A percentile compares a stretch with the other conserved stretches of the same genome.
Evolutionary conservation across 2,888 invertebrate species (phyloP).

Genomic region (Drosophila anomalata): DNA sequence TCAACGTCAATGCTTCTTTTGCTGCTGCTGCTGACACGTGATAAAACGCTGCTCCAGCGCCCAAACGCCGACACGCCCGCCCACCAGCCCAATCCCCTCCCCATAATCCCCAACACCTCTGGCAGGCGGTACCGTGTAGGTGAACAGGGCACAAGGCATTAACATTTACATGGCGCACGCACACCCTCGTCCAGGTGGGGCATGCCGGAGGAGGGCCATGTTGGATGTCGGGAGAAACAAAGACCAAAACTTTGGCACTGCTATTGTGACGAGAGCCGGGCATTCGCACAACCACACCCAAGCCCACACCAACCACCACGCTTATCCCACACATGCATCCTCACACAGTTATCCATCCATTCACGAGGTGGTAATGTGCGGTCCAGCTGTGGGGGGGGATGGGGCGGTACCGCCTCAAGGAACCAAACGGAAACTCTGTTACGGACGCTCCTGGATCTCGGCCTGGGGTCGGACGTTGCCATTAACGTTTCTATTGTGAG

Average conservation of each 20-base stretch:
- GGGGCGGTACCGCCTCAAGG: conserved; percentile 66
- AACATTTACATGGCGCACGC: conserved; percentile 76
- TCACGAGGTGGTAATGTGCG: conserved; percentile 62
- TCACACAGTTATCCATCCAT: conserved; percentile 21
- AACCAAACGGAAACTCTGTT: conserved; percentile 70
- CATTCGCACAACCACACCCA: not conserved
- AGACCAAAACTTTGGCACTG: conserved; percentile 70
- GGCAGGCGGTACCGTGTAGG: conserved; percentile 55
- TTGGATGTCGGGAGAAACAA: conserved; percentile 54
- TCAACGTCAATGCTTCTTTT: conserved; percentile 69
- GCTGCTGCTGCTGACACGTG: conserved; percentile 78
- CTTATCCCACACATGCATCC: conserved; percentile 15
- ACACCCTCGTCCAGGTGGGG: conserved; percentile 44
- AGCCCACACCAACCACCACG: not conserved
- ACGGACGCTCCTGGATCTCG: conserved; percentile 57
- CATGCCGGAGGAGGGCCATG: conserved; percentile 14
- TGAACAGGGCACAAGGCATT: conserved; percentile 73
- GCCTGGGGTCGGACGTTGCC: conserved; percentile 57
- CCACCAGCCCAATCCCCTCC: not conserved
- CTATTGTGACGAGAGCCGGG: conserved; percentile 59
- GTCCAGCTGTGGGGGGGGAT: conserved; percentile 45
- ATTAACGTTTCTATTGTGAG: conserved; percentile 79
- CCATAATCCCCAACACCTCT: conserved; percentile 13
- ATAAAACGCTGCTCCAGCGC: conserved; percentile 70
- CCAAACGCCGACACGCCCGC: conserved; percentile 40